These are phyloP conservation scores for Fragum sueziense DNA, from an alignment of 2,888 invertebrate genomes.

Conservation along the genomic window DNA sequence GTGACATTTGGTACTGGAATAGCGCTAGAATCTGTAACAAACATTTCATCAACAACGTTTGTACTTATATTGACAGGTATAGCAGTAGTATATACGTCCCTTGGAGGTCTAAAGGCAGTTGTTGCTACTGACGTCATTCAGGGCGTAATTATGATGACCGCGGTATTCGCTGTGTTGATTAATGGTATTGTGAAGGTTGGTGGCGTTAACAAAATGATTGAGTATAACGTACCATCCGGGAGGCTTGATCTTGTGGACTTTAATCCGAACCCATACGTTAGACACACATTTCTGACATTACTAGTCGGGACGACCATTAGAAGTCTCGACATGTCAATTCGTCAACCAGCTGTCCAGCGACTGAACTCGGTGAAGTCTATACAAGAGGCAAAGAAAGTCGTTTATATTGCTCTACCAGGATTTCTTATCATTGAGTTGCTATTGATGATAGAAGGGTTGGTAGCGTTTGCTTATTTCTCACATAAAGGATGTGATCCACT, in stretches of 20 bases:
- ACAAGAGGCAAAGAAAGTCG: slow-evolving; percentile 21
- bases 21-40: slow-evolving; percentile 20
- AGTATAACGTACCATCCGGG: not conserved
- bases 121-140: slow-evolving; percentile 21
- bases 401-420: not conserved
- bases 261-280: slow-evolving; percentile 19
- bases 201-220: slow-evolving; percentile 6
- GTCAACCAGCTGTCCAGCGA: slow-evolving; percentile 19
- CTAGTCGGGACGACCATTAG: not conserved
- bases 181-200: slow-evolving; percentile 20
- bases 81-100: slow-evolving; percentile 24
- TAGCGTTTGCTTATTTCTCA: slow-evolving; percentile 18
- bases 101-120: slow-evolving; percentile 31
- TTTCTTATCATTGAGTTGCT: slow-evolving; percentile 13
- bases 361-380: slow-evolving; percentile 19
- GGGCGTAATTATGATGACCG: slow-evolving; percentile 12
- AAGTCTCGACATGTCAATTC: not conserved
- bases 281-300: slow-evolving; percentile 26
- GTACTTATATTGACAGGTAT: slow-evolving; percentile 7
- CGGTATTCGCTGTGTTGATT: slow-evolving; percentile 7
- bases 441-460: slow-evolving; percentile 25
- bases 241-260: slow-evolving; percentile 21
- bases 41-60: not conserved
- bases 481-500: slow-evolving; percentile 26
- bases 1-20: slow-evolving; percentile 13